Evolutionary conservation across 2,797 vertebrate species (phyloP).

Genomic region (Urosaurus nigricauda): DNA sequence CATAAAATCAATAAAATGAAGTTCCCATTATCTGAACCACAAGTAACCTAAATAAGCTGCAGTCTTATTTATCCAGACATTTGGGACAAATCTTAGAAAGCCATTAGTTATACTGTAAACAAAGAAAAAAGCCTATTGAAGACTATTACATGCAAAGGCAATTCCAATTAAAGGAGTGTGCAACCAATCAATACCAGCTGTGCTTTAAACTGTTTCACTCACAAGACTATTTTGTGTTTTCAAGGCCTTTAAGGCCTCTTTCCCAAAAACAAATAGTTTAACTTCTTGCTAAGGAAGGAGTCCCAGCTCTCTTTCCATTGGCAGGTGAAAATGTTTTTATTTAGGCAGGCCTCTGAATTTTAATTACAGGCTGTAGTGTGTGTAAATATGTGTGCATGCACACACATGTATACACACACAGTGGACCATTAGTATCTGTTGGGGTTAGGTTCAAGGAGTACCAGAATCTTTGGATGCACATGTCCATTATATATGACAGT

Average conservation of each 20-base stretch:
- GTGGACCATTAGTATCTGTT: too few relatives aligned
- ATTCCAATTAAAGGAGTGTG: constrained; percentile 46
- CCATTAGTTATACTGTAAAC: constrained; percentile 37
- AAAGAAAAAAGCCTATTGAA: constrained; percentile 33
- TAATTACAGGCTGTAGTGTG: too few relatives aligned
- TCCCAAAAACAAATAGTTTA: constrained; percentile 22
- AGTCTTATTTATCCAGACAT: constrained; percentile 24
- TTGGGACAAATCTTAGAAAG: constrained; percentile 34
- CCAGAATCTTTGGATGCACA: too few relatives aligned
- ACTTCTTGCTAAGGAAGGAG: not conserved
- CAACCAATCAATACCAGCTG: constrained; percentile 32
- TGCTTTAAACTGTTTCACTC: constrained; percentile 24
- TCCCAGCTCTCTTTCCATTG: too few relatives aligned
- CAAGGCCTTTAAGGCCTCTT: constrained; percentile 21
- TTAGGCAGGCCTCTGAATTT: too few relatives aligned
- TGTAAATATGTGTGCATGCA: too few relatives aligned
- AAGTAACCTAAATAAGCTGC: constrained; percentile 18
- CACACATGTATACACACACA: too few relatives aligned
- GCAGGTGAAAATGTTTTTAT: too few relatives aligned
- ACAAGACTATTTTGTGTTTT: constrained; percentile 34
- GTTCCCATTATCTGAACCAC: constrained; percentile 11
- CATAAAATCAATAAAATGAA: constrained; percentile 11
- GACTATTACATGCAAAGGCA: constrained; percentile 39
- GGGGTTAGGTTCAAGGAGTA: too few relatives aligned
- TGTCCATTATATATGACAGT: too few relatives aligned